Percentiles rank a stretch among this genome's conserved stretches.
Evolutionary conservation across 2,888 invertebrate genomes (phyloP).

Genomic region (Tiliacea citrago): DNA sequence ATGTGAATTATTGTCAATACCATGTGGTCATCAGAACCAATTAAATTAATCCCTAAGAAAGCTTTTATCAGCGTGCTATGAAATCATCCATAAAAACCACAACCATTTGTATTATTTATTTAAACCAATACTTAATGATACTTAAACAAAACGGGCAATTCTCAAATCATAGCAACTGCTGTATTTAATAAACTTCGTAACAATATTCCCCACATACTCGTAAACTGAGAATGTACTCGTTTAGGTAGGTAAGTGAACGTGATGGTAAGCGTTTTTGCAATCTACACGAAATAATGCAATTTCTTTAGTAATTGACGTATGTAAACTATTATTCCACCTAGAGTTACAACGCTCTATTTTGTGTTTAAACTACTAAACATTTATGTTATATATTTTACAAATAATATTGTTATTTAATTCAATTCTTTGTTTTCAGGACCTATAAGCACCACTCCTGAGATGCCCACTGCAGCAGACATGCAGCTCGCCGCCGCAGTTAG

Average conservation of each 20-base stretch:
- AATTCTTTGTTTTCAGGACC: constrained; percentile 77
- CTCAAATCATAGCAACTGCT: background rate
- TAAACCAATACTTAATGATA: background rate
- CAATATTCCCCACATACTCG: background rate
- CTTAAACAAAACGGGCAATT: background rate
- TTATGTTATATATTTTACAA: background rate
- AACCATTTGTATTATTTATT: background rate
- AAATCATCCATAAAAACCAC: background rate
- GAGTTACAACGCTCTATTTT: background rate
- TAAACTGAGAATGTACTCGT: constrained; percentile 1
- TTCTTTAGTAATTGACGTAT: constrained; percentile 13
- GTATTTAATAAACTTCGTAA: constrained; percentile 7
- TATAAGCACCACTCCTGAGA: constrained; percentile 88
- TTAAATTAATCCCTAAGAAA: background rate
- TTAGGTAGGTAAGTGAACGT: constrained; percentile 3
- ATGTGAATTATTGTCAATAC: background rate
- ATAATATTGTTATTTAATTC: background rate
- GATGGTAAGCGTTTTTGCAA: constrained; percentile 29
- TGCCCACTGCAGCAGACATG: constrained; percentile 89
- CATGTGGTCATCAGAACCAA: background rate
- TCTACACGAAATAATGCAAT: constrained; percentile 17
- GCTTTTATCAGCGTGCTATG: background rate
- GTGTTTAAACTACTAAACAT: background rate
- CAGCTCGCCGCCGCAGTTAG: constrained; percentile 86
- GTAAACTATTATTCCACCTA: background rate